These are phyloP conservation scores for Epinotia demarniana DNA, from an alignment of 2,888 invertebrate species.

Conservation along the genomic window DNA sequence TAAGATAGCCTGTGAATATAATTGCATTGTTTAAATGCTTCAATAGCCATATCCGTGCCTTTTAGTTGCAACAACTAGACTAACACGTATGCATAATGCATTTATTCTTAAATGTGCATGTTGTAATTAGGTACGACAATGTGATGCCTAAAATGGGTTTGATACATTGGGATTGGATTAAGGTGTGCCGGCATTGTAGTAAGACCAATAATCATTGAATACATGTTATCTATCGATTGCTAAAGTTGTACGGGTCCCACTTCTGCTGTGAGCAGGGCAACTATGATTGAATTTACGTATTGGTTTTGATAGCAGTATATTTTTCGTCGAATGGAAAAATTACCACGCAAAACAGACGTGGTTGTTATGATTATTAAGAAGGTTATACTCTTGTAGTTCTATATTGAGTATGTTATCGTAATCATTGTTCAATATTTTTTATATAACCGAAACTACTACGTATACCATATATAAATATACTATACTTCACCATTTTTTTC, in stretches of 20 bases:
- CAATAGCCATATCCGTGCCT: slow-evolving; percentile 12
- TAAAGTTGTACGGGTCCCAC: neutral
- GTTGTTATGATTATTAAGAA: too few species aligned
- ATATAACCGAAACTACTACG: too few species aligned
- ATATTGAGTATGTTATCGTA: too few species aligned
- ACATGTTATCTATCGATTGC: neutral
- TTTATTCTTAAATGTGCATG: slow-evolving; percentile 14
- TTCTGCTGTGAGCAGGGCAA: neutral
- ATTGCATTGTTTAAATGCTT: slow-evolving; percentile 12
- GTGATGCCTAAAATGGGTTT: neutral
- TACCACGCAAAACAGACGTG: too few species aligned
- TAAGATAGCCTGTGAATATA: slow-evolving; percentile 12
- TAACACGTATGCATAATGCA: slow-evolving; percentile 34
- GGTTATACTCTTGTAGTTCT: too few species aligned
- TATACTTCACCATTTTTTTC: too few species aligned
- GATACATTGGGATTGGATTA: neutral
- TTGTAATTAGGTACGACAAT: slow-evolving; percentile 18
- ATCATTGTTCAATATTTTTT: too few species aligned
- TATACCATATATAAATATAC: too few species aligned
- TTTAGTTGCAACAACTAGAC: slow-evolving; percentile 21
- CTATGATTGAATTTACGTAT: too few species aligned
- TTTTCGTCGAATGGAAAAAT: too few species aligned
- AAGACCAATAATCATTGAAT: neutral
- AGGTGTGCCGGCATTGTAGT: neutral
- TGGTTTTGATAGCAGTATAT: neutral